phyloP scores from a whole-genome alignment of 2,888 invertebrate genomes.

The Drosophila rubida region DNA sequence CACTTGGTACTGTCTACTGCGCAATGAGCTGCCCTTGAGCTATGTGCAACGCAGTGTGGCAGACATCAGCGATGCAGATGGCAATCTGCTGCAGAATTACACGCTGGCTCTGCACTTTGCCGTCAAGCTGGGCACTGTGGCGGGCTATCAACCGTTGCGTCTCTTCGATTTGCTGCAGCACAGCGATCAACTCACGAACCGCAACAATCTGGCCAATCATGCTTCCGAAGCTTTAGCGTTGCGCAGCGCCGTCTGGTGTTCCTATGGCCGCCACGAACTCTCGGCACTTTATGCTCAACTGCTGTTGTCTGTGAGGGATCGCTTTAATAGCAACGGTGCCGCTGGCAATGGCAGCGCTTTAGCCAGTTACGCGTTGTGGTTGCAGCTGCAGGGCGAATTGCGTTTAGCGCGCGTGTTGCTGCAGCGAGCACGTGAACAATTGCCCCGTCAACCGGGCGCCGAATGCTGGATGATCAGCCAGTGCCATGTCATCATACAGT shows the following conservation, averaged over 20 bases:
- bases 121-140: constrained; percentile 90
- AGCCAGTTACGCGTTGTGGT: constrained; percentile 87
- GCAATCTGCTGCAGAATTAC: constrained; percentile 89
- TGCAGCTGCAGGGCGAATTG: constrained; percentile 86
- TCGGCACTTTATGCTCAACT: constrained; percentile 92
- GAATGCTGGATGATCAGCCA: constrained; percentile 89
- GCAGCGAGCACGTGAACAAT: constrained; percentile 87
- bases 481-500: constrained; percentile 86
- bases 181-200: constrained; percentile 94
- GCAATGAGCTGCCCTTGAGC: constrained; percentile 77
- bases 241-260: constrained; percentile 93
- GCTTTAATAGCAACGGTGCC: constrained; percentile 87
- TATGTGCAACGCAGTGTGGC: constrained; percentile 83
- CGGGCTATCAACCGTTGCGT: constrained; percentile 82
- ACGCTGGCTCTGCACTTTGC: constrained; percentile 91
- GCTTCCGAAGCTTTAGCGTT: constrained; percentile 92
- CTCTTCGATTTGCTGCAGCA: constrained; percentile 90
- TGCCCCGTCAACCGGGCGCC: constrained; percentile 88
- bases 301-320: constrained; percentile 90
- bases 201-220: constrained; percentile 92
- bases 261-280: constrained; percentile 95
- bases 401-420: constrained; percentile 87
- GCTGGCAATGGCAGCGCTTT: constrained; percentile 90
- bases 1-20: constrained; percentile 90
- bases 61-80: constrained; percentile 84